Evolutionary conservation across 1,140 invertebrate genomes (phyloP), one percentile per base, ranked within the genome.

Genomic region (Sesamia nonagrioides): DNA sequence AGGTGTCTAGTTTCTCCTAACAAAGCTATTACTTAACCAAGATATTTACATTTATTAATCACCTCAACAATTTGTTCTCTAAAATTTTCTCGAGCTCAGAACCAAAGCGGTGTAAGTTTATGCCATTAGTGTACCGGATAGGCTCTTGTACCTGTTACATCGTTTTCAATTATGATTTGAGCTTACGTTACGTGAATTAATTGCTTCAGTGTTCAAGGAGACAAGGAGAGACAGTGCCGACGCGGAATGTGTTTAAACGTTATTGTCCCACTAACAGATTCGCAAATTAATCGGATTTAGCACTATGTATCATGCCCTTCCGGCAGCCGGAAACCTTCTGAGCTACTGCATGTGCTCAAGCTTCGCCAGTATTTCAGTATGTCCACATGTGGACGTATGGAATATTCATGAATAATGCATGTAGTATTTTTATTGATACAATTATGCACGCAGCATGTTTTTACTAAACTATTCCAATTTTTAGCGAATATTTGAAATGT

Each of bases 241-340:
- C 84, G 81, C 79, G 83, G 85, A 89, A 85, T 89, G 83, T 87
- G 79, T 87, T 86, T 85, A 85, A 84, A 84, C 84, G 79, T 82
- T 86, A 87, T 87, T 89, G 88, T 88, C 77, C 83, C 83, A 83
- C 78, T 84, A 84, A 83, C 83, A 86, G 82, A 83, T 80, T 80
- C 82, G 74, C 80, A 84, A 87, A 89, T 89, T 89, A 89, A 89
- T 88, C 84, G 86, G 88, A 88, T 89, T 86, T 88, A 74, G 74
- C 73, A 79, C 84, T 84, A 86, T 84, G 80, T 77, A 86, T 87
- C 87, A 87, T 78, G 79, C 66, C 71, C 82, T 85, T 87, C 85
- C 80, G 82, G 74, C 82, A 63, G 80, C 79, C 82, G 79, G 78
- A 84, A 79, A 77, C 73, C 76, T 77, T 78, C 61, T 40, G 45